Evolutionary conservation across 2,797 vertebrate genomes (phyloP).

Genomic region (Ceryle rudis): DNA sequence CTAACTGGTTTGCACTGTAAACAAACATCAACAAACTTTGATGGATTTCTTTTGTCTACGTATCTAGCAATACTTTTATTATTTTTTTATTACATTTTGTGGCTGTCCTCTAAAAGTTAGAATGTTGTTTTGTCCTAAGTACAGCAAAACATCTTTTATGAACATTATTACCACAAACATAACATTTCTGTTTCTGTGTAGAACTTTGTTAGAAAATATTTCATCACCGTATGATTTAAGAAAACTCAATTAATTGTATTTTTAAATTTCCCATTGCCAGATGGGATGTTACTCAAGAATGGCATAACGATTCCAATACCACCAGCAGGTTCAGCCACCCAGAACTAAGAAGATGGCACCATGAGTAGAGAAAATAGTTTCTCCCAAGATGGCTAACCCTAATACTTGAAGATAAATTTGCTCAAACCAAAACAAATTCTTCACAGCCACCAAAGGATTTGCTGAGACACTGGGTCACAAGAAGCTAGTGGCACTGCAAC

Average conservation of each 20-base stretch:
- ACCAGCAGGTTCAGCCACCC: background rate
- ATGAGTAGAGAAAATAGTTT: background rate
- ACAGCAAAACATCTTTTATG: background rate
- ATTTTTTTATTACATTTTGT: background rate
- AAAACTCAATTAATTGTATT: background rate
- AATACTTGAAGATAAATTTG: background rate
- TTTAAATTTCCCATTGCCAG: background rate
- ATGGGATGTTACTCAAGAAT: background rate
- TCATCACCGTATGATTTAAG: background rate
- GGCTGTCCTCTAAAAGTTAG: background rate
- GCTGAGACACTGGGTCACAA: constrained; percentile 7
- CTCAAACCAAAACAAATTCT: constrained; percentile 19
- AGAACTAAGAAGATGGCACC: background rate
- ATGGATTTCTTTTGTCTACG: background rate
- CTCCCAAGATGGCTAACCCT: background rate
- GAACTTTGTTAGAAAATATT: background rate
- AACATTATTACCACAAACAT: background rate
- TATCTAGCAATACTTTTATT: background rate
- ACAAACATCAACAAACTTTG: background rate
- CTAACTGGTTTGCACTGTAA: background rate
- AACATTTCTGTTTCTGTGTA: background rate
- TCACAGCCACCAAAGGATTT: constrained; percentile 1
- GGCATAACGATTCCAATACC: background rate
- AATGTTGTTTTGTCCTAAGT: background rate
- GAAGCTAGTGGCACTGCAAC: constrained; percentile 7